Evolutionary conservation across 2,888 invertebrate genomes (phyloP).

Genomic region (Zelleria hepariella): DNA sequence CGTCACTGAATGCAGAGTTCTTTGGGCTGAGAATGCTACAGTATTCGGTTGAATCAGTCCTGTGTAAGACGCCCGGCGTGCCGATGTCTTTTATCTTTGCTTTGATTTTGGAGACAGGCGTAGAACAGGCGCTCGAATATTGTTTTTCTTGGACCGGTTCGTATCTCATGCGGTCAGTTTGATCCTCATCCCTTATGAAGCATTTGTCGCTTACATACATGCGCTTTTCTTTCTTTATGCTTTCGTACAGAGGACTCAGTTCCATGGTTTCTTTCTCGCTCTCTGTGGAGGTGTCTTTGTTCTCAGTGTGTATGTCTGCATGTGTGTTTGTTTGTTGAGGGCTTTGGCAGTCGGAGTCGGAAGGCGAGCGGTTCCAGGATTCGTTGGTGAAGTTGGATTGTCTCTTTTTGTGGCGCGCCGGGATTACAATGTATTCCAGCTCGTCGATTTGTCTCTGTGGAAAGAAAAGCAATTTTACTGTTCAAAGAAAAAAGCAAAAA

Average conservation of each 20-base stretch:
- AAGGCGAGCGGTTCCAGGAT: slow-evolving; percentile 46
- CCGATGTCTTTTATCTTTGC: slow-evolving; percentile 45
- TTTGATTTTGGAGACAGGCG: slow-evolving; percentile 48
- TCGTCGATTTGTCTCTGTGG: slow-evolving; percentile 46
- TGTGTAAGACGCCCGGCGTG: slow-evolving; percentile 47
- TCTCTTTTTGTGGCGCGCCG: slow-evolving; percentile 39
- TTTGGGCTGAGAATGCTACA: slow-evolving; percentile 63
- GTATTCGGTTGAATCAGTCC: slow-evolving; percentile 65
- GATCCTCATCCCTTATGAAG: slow-evolving; percentile 33
- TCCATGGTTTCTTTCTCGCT: slow-evolving; percentile 43
- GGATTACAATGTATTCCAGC: slow-evolving; percentile 54
- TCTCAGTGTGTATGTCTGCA: slow-evolving; percentile 34
- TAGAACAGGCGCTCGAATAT: slow-evolving; percentile 53
- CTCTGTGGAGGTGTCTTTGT: slow-evolving; percentile 33
- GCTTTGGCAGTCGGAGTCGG: slow-evolving; percentile 49
- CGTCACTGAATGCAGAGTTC: slow-evolving; percentile 31
- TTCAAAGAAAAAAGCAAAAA: slow-evolving; percentile 6
- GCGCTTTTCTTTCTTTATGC: slow-evolving; percentile 20
- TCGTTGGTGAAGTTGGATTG: slow-evolving; percentile 39
- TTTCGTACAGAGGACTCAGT: slow-evolving; percentile 43
- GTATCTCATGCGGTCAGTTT: slow-evolving; percentile 27
- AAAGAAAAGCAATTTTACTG: slow-evolving; percentile 38
- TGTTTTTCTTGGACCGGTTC: slow-evolving; percentile 38
- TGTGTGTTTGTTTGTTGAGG: slow-evolving; percentile 39
- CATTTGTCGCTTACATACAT: slow-evolving; percentile 30